Conservation (phyloP, 1,140 invertebrate species). For the Cydia strobilella region DNA sequence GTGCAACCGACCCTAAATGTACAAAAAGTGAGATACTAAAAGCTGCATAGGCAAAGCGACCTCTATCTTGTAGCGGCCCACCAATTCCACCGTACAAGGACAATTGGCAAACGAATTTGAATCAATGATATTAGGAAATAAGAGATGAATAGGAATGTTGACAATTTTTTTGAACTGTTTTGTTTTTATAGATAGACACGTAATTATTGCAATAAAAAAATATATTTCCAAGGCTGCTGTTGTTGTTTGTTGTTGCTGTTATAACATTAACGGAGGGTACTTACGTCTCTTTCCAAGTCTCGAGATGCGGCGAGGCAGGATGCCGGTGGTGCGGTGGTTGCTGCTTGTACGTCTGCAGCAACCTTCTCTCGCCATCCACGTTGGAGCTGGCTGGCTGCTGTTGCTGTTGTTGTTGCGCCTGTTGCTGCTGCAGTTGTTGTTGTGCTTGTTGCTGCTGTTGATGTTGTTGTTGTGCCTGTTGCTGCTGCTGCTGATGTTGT, state of each 20-base stretch:
- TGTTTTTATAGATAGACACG: too few relatives aligned
- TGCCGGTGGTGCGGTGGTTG: neutral
- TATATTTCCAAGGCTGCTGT: too few relatives aligned
- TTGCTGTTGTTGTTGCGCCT: slow-evolving; percentile 33
- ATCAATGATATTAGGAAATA: too few relatives aligned
- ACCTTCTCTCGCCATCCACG: neutral
- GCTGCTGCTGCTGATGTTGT: slow-evolving; percentile 43
- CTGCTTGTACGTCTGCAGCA: neutral
- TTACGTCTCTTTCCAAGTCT: slow-evolving; percentile 69
- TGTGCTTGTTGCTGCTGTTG: slow-evolving; percentile 47
- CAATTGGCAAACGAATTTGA: too few relatives aligned
- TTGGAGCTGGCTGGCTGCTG: neutral
- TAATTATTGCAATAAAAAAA: too few relatives aligned
- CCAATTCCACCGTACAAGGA: too few relatives aligned
- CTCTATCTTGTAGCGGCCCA: too few relatives aligned
- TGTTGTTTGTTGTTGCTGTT: neutral
- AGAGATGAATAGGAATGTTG: too few relatives aligned
- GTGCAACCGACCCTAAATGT: too few relatives aligned
- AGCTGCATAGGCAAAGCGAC: too few relatives aligned
- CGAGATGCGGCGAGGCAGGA: slow-evolving; percentile 48
- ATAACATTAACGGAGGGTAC: slow-evolving; percentile 2
- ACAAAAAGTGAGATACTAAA: too few relatives aligned
- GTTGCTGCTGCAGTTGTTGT: slow-evolving; percentile 35
- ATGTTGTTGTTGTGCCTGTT: slow-evolving; percentile 37
- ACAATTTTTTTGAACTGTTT: too few relatives aligned